Evolutionary conservation across 2,888 invertebrate species (phyloP).

Genomic region (Alcis repandata): DNA sequence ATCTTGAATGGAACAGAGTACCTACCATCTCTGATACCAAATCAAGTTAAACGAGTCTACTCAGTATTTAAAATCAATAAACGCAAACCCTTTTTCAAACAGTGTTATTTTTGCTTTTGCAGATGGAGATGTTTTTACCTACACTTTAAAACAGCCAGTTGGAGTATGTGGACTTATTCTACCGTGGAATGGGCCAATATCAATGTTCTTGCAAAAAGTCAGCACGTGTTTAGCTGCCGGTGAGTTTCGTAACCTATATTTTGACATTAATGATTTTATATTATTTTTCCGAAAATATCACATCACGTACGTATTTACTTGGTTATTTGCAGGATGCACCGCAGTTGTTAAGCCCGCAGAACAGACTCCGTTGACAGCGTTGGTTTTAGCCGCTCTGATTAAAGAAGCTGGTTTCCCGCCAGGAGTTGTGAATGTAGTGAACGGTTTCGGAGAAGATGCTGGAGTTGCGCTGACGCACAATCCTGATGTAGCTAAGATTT

Average conservation of each 20-base stretch:
- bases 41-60: no score
- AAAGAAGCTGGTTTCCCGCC: conserved; percentile 96
- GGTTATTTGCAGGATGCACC: conserved; percentile 87
- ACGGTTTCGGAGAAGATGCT: conserved; percentile 92
- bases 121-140: conserved; percentile 90
- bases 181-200: conserved; percentile 95
- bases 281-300: background rate
- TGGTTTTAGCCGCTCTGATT: conserved; percentile 92
- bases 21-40: no score
- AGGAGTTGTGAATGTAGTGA: conserved; percentile 95
- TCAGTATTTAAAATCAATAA: no score
- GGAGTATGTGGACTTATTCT: conserved; percentile 94
- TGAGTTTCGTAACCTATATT: background rate
- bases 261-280: background rate
- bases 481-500: conserved; percentile 92
- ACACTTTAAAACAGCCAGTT: conserved; percentile 87
- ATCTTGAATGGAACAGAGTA: no score
- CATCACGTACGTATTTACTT: background rate
- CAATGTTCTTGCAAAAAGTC: conserved; percentile 97
- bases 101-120: background rate
- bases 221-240: background rate
- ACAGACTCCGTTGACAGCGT: conserved; percentile 95
- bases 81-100: no score
- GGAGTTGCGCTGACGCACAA: conserved; percentile 92
- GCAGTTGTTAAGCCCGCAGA: conserved; percentile 97